A percentile compares a stretch with the other conserved stretches of the same genome.
These are phyloP conservation scores for Anthoptus insignis DNA, from an alignment of 2,888 invertebrate species.

Conservation along the genomic window DNA sequence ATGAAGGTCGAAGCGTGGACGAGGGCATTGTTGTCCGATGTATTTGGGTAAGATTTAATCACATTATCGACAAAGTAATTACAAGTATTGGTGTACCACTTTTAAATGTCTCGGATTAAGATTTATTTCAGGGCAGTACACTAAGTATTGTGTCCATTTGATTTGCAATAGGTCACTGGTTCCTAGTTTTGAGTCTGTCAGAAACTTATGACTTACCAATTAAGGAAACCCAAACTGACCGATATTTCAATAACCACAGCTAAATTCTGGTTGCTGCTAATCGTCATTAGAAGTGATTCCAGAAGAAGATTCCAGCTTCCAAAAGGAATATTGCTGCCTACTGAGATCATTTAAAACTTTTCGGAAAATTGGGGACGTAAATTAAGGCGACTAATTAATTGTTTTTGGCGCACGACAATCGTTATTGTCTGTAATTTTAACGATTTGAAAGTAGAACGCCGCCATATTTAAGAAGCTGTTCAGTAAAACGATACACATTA, in stretches of 20 bases:
- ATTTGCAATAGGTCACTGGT: too few species aligned
- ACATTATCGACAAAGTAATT: constrained; percentile 1
- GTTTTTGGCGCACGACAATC: constrained; percentile 32
- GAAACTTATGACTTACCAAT: too few species aligned
- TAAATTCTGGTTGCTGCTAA: too few species aligned
- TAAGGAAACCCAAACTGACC: too few species aligned
- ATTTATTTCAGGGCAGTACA: too few species aligned
- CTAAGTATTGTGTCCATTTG: too few species aligned
- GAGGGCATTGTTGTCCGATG: constrained; percentile 9
- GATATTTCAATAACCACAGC: too few species aligned
- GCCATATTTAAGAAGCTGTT: constrained; percentile 46
- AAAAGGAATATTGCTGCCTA: too few species aligned
- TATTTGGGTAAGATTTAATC: constrained; percentile 7
- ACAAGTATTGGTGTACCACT: not conserved
- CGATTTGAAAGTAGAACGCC: constrained; percentile 31
- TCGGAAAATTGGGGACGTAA: constrained; percentile 18
- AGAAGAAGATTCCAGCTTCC: too few species aligned
- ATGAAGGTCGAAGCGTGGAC: constrained; percentile 26
- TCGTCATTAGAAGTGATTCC: too few species aligned
- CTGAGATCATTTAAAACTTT: too few species aligned
- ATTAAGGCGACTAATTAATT: constrained; percentile 21
- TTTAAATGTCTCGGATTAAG: not conserved
- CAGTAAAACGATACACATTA: constrained; percentile 46
- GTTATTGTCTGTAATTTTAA: constrained; percentile 31
- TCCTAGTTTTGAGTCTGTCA: too few species aligned